phyloP scores from a whole-genome alignment of 1,140 invertebrate genomes.

The Manduca sexta region DNA sequence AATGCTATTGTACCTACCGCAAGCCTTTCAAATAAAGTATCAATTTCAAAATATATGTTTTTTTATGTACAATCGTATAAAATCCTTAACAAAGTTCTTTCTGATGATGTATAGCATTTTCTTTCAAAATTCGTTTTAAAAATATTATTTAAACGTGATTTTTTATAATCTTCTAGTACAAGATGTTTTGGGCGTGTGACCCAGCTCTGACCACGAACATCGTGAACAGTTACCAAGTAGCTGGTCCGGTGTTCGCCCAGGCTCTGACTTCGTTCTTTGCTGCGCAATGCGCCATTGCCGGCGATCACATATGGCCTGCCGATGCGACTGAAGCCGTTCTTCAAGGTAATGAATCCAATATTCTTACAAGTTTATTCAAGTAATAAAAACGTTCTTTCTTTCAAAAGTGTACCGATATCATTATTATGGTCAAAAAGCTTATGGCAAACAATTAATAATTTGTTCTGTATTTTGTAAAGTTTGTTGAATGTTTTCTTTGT shows the following conservation, averaged over 20 bases:
- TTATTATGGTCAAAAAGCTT: neutral
- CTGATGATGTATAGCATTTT: too few species aligned
- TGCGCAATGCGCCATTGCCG: slow-evolving; percentile 74
- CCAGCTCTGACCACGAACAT: slow-evolving; percentile 26
- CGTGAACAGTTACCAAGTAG: slow-evolving; percentile 27
- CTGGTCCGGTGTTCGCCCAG: slow-evolving; percentile 72
- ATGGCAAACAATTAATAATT: neutral
- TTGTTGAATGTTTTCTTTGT: neutral
- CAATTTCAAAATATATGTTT: too few species aligned
- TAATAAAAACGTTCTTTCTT: too few species aligned
- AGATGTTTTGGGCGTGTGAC: slow-evolving; percentile 42
- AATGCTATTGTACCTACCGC: too few species aligned
- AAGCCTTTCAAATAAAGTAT: too few species aligned
- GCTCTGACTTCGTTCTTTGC: slow-evolving; percentile 69
- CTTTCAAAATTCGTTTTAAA: too few species aligned
- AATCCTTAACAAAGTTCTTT: too few species aligned
- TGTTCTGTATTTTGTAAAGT: neutral
- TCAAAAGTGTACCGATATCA: neutral
- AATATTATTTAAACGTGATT: too few species aligned
- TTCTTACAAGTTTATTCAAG: too few species aligned
- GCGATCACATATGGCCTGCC: slow-evolving; percentile 65
- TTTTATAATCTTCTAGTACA: slow-evolving; percentile 1
- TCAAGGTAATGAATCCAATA: slow-evolving; percentile 16
- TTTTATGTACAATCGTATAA: too few species aligned
- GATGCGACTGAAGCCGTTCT: slow-evolving; percentile 71